Base-by-base conservation (phyloP, 2,797 vertebrate species). In the Pangasius krempfi region DNA sequence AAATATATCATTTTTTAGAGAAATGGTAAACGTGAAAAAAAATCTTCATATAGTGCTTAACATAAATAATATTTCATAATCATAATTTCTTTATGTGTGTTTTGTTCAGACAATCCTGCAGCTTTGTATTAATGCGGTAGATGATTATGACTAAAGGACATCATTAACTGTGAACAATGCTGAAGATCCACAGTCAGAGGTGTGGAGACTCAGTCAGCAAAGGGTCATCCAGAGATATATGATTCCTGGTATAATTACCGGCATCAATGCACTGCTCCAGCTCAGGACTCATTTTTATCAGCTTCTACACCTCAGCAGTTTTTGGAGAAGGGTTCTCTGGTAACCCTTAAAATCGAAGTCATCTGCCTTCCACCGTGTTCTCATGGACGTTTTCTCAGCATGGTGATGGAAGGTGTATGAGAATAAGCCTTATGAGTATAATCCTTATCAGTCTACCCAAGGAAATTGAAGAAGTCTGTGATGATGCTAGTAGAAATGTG, bases 231-330 rank as follows among this genome's bases (percentile, higher is more conserved):
- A 62, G 10, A 82, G 37, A 12, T 25, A 52, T 50, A 50, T 6
- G 25, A 84, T 30, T 47, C 40, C 62, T 68, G 44, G n/a, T 68
- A 33, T 33, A 84, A 68, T 84, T 84, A 68, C 62, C 52, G 44
- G 82, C 82, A 84, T 84, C 16, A 10, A 33, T 84, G 82, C 82
- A 84, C 44, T 68, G 62, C 16, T 84, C 18, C 44, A 84, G 62
- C 62, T 68, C 62, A 68, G 44, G 62, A 84, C n/a, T 22, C 16
- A 20, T 81, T 30, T 56, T 50, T 47, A 83, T 83, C 81, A 30
- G 25, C 20, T 64, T 84, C 14, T 30, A 66, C 27, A 84, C 62
- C 27, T 83, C 81, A 83, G 60, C 60, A 83, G 25, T 4, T 64
- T 64, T 64, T 83, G 81, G 27, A 47, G 60, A n/a, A 10, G 22